Conservation (phyloP, 2,797 vertebrate species). For the Scolopax bukidnonensis region DNA sequence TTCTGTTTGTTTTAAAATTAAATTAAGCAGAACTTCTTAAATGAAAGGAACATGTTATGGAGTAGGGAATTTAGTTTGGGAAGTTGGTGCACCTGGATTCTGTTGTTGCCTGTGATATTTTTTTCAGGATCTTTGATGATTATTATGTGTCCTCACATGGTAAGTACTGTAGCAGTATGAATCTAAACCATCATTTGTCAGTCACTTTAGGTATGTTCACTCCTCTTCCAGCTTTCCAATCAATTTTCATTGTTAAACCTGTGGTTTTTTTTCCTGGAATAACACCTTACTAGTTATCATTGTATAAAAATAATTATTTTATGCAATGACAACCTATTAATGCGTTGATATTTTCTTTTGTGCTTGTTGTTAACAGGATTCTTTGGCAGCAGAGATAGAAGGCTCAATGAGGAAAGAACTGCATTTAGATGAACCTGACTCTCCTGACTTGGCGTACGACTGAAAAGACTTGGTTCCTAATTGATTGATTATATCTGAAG, state of each 20-base stretch:
- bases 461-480: neutral
- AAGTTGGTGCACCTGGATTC: neutral
- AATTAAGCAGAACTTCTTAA: neutral
- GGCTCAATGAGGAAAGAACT: constrained; percentile 98
- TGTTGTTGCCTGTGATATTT: neutral
- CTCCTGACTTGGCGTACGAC: constrained; percentile 90
- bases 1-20: neutral
- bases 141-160: neutral
- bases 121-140: neutral
- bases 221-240: neutral
- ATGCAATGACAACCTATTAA: neutral
- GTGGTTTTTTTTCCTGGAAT: neutral
- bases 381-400: constrained; percentile 97
- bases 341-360: neutral
- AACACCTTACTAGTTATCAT: neutral
- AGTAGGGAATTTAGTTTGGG: neutral
- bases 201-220: neutral
- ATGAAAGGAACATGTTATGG: neutral
- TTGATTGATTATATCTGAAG: neutral
- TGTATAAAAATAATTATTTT: neutral
- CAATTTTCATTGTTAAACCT: neutral
- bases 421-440: constrained; percentile 91
- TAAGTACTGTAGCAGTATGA: neutral
- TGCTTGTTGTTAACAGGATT: constrained; percentile 85
- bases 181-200: neutral